Base-by-base conservation (phyloP, 2,113 vertebrate genomes). In the Anolis carolinensis region DNA sequence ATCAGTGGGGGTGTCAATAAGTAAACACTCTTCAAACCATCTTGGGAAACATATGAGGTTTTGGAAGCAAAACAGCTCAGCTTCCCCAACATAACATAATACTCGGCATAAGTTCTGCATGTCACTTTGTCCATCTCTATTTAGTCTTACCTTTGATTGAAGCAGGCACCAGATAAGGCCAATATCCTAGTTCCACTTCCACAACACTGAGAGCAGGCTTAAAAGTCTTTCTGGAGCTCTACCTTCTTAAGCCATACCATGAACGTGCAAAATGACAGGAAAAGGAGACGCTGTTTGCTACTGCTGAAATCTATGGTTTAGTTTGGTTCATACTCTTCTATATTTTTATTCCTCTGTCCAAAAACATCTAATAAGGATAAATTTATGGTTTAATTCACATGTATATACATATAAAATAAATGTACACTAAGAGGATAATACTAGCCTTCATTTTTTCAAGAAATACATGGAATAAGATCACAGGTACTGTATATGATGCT, bases 111-210 rank as follows among this genome's bases (percentile, higher is more conserved):
- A 7, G 0, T 13, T 82, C 77, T 93, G 90, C 89, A 2, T n/a
- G 75, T 82, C 91, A 88, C 30, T 27, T 75, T 84, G 93, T 89
- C 75, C 89, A 75, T 3, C 76, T 63, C 68, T 72, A 23, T 81
- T 65, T 34, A 25, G 91, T 90, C 94, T 95, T 95, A 95, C 93
- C 94, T 95, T 93, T 91, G 63, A 90, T 5, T 92, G 91, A 73
- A 93, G 94, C 89, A 87, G 93, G 36, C 88, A 89, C 84, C 90
- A 81, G 86, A 91, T 89, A 91, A 92, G 84, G 88, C 65, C 89
- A 71, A 79, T 85, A 73, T 91, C 88, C 92, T 94, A 94, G 88
- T 88, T 79, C 92, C 91, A 87, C 92, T 93, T 93, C 93, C 94
- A 90, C 93, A 92, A 91, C 52, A 92, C 59, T 73, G 77, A 87